Conservation (phyloP, 2,113 vertebrate genomes). For the Halichoeres trimaculatus region DNA sequence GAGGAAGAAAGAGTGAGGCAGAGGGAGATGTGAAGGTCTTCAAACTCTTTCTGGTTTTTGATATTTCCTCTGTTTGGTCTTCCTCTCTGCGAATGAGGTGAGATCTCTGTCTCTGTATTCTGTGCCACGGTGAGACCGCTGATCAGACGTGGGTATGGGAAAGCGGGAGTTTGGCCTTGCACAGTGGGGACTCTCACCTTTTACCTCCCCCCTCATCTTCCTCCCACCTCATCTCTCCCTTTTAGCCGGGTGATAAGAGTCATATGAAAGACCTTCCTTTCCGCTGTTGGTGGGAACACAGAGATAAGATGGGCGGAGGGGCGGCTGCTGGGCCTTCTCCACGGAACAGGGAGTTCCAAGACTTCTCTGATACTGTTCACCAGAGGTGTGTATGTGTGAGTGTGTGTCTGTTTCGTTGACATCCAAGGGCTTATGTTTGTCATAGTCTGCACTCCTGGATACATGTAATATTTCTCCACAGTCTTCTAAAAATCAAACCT, state of each 20-base stretch:
- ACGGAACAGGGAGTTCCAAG: slow-evolving; percentile 79
- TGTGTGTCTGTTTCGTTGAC: not conserved
- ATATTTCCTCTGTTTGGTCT: slow-evolving; percentile 35
- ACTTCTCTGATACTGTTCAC: slow-evolving; percentile 62
- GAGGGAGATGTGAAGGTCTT: slow-evolving; percentile 48
- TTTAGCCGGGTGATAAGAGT: slow-evolving; percentile 66
- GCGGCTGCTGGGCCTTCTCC: slow-evolving; percentile 69
- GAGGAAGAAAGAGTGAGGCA: not conserved
- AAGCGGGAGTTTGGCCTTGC: slow-evolving; percentile 56
- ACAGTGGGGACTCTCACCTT: slow-evolving; percentile 41
- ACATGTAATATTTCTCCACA: slow-evolving; percentile 28
- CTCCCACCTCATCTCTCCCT: slow-evolving; percentile 36
- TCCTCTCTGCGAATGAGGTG: slow-evolving; percentile 28
- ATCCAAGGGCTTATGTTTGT: slow-evolving; percentile 18
- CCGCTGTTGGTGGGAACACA: slow-evolving; percentile 62
- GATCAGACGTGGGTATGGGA: slow-evolving; percentile 59
- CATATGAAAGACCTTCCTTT: slow-evolving; percentile 73
- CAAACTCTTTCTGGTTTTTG: slow-evolving; percentile 32
- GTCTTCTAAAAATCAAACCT: not conserved
- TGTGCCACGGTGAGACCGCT: slow-evolving; percentile 9
- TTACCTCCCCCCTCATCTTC: slow-evolving; percentile 10
- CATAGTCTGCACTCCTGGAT: slow-evolving; percentile 7
- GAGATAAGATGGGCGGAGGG: slow-evolving; percentile 65
- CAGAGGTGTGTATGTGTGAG: slow-evolving; percentile 7
- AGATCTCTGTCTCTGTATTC: slow-evolving; percentile 9